A percentile compares a stretch with the other conserved stretches of the same genome.
Conservation (phyloP, 1,140 invertebrate species). For the Choristoneura fumiferana region DNA sequence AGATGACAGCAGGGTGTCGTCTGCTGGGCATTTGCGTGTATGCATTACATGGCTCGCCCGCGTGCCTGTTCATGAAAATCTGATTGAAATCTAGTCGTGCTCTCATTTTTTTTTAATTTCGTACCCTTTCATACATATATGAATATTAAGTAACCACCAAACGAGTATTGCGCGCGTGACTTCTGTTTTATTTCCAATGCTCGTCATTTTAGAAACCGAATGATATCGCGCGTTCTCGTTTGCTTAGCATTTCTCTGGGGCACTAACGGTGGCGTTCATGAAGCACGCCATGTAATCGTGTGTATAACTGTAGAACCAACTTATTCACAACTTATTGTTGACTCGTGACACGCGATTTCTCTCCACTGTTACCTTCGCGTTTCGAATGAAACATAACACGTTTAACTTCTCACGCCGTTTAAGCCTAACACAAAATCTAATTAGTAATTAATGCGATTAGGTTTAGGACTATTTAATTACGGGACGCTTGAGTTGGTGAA, state of each 20-base stretch:
- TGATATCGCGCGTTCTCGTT: not conserved
- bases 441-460: conserved; percentile 11
- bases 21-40: no score
- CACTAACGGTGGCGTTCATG: not conserved
- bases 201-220: not conserved
- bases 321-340: conserved; percentile 19
- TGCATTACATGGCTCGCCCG: no score
- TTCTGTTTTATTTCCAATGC: no score
- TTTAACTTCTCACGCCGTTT: not conserved
- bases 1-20: no score
- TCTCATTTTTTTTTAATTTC: no score
- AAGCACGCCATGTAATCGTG: conserved; percentile 23
- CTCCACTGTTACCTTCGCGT: conserved; percentile 22
- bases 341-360: conserved; percentile 29
- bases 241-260: not conserved
- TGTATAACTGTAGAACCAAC: conserved; percentile 26
- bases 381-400: conserved; percentile 6
- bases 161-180: no score
- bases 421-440: conserved; percentile 5
- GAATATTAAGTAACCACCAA: no score
- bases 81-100: conserved; percentile 27
- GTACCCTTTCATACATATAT: no score
- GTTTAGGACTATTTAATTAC: conserved; percentile 11
- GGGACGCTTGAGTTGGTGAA: not conserved
- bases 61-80: not conserved